Evolutionary conservation across 2,888 invertebrate species (phyloP).

Genomic region (Timema cristinae): DNA sequence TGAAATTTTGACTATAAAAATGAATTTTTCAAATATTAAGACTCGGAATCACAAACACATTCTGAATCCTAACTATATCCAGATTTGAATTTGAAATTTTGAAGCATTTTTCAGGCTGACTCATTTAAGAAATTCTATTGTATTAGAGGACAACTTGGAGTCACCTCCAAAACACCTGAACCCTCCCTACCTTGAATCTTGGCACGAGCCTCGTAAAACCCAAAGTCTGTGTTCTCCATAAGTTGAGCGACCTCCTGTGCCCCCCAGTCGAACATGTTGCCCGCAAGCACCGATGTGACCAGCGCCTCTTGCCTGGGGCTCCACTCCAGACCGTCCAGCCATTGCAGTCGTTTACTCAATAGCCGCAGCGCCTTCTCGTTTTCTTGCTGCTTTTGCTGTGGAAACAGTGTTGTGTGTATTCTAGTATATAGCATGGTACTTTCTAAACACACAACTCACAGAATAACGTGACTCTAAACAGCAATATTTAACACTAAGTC

Average conservation of each 20-base stretch:
- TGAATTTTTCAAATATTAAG: too few relatives aligned
- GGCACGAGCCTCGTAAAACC: conserved; percentile 74
- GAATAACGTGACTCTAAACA: not conserved
- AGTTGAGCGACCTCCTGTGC: conserved; percentile 85
- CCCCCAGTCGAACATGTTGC: conserved; percentile 98
- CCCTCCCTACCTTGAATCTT: conserved; percentile 64
- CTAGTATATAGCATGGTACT: not conserved
- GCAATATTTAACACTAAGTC: too few relatives aligned
- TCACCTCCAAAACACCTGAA: not conserved
- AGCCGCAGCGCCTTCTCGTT: conserved; percentile 73
- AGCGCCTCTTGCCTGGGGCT: conserved; percentile 45
- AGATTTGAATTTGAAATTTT: not conserved
- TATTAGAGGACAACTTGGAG: too few relatives aligned
- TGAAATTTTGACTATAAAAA: too few relatives aligned
- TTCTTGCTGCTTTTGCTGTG: conserved; percentile 79
- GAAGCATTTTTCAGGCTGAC: not conserved
- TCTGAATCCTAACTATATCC: not conserved
- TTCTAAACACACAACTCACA: not conserved
- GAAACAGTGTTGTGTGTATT: not conserved
- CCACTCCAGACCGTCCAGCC: conserved; percentile 64
- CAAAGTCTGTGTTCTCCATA: conserved; percentile 72
- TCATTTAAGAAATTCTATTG: not conserved
- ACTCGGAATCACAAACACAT: not conserved
- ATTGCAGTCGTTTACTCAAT: conserved; percentile 61
- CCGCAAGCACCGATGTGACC: conserved; percentile 59